A percentile compares a stretch with the other conserved stretches of the same genome.
These are phyloP conservation scores for Nephila pilipes DNA, from an alignment of 1,140 invertebrate genomes.

Conservation along the genomic window DNA sequence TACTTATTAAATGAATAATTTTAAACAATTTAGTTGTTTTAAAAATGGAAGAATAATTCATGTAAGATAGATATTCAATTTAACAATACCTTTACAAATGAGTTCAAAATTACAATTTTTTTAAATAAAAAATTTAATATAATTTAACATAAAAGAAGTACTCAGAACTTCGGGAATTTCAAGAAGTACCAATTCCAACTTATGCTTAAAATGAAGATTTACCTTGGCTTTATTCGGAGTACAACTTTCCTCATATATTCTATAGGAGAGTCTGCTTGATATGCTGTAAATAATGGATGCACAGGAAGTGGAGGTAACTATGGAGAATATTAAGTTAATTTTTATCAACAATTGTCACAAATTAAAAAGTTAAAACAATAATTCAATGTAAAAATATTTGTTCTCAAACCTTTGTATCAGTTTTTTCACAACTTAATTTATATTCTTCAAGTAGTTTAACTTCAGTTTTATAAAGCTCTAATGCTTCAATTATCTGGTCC, in stretches of 20 bases:
- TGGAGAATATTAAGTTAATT: neutral
- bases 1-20: no score
- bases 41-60: no score
- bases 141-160: no score
- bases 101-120: no score
- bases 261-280: slow-evolving; percentile 86
- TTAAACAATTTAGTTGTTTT: no score
- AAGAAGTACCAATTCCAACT: no score
- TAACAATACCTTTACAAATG: no score
- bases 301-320: slow-evolving; percentile 81
- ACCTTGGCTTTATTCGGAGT: slow-evolving; percentile 87
- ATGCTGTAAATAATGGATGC: slow-evolving; percentile 89
- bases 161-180: no score
- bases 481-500: slow-evolving; percentile 93
- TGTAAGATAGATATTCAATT: no score
- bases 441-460: slow-evolving; percentile 79
- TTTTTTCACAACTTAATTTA: slow-evolving; percentile 78
- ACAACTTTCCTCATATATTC: slow-evolving; percentile 92
- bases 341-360: neutral
- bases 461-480: slow-evolving; percentile 88
- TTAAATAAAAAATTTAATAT: no score
- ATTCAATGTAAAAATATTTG: neutral
- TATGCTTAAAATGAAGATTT: slow-evolving; percentile 20
- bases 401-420: slow-evolving; percentile 78
- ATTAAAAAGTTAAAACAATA: neutral